phyloP scores from a whole-genome alignment of 2,797 vertebrate species.

The Sebastes trivittatus region DNA sequence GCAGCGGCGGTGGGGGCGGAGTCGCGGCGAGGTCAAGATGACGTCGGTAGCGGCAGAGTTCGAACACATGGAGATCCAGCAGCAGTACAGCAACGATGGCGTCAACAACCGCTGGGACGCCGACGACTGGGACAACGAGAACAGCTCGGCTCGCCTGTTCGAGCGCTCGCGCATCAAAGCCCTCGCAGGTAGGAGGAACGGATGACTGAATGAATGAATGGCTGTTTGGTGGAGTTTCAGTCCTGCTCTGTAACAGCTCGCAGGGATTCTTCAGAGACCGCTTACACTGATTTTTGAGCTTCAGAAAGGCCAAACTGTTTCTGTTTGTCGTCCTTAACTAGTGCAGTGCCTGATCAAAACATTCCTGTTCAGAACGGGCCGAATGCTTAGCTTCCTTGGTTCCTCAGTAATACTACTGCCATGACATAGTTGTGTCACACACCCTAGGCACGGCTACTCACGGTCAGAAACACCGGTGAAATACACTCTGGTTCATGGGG shows the following conservation, averaged over 20 bases:
- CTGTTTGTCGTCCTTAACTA: background rate
- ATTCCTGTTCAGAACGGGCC: background rate
- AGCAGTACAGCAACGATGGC: conserved; percentile 91
- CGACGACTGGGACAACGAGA: conserved; percentile 98
- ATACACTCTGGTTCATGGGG: too few relatives aligned
- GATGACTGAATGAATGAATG: background rate
- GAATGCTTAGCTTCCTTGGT: background rate
- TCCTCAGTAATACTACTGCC: background rate
- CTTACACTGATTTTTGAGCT: background rate
- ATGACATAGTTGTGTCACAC: background rate
- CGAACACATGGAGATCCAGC: conserved; percentile 97
- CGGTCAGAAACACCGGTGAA: too few relatives aligned
- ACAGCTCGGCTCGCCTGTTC: conserved; percentile 95
- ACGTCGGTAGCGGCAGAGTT: conserved; percentile 93
- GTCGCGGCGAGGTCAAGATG: conserved; percentile 88
- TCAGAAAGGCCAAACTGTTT: background rate
- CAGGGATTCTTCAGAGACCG: background rate
- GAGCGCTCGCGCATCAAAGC: conserved; percentile 97
- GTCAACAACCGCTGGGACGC: conserved; percentile 98
- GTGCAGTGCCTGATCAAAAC: background rate
- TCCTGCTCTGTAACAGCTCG: background rate
- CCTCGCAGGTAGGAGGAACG: conserved; percentile 86
- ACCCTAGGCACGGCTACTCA: too few relatives aligned
- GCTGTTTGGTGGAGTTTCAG: background rate
- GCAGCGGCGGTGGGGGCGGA: conserved; percentile 57